Evolutionary conservation across 2,113 vertebrate species (phyloP).

Genomic region (Spizaetus ornatus): DNA sequence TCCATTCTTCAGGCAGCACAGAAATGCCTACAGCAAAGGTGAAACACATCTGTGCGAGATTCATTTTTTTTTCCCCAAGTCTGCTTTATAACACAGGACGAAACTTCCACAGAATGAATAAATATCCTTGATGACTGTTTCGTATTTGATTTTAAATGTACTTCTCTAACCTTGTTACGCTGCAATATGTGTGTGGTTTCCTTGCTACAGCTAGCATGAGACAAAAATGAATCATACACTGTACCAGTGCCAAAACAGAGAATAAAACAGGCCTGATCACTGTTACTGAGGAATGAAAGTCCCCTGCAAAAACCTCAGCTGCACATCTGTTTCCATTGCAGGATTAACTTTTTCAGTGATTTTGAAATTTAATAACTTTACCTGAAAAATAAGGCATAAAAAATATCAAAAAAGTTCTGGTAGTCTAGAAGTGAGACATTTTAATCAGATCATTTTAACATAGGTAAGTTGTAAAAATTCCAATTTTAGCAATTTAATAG

Average conservation of each 20-base stretch:
- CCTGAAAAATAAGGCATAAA: neutral
- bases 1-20: neutral
- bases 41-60: neutral
- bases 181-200: conserved; percentile 14
- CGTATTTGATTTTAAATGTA: neutral
- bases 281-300: neutral
- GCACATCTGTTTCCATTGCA: neutral
- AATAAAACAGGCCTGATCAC: neutral
- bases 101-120: neutral
- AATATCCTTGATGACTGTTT: neutral
- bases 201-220: conserved; percentile 21
- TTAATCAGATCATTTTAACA: neutral
- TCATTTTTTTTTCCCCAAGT: neutral
- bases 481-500: neutral
- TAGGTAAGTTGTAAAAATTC: neutral
- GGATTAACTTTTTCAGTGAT: neutral
- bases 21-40: neutral
- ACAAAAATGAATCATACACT: neutral
- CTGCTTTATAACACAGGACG: neutral
- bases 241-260: neutral
- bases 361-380: neutral
- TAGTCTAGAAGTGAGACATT: neutral
- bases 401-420: neutral
- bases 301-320: neutral
- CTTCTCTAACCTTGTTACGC: neutral